A percentile compares a stretch with the other conserved stretches of the same genome.
Evolutionary conservation across 1,140 invertebrate species (phyloP).

Genomic region (Temnothorax nylanderi): DNA sequence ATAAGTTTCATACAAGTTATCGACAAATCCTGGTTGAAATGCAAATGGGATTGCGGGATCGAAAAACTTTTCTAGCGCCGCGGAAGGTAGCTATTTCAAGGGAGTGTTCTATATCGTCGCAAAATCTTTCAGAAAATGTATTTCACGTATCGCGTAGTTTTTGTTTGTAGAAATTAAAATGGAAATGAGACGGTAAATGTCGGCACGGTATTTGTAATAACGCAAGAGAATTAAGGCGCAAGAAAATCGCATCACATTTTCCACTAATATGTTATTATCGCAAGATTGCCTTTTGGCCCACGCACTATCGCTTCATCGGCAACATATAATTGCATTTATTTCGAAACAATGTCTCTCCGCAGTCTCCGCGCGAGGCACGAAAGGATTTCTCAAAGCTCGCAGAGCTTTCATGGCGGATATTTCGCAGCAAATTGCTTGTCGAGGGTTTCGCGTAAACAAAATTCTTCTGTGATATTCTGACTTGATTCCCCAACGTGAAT

Average conservation of each 20-base stretch:
- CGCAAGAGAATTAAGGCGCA: neutral
- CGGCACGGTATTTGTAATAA: neutral
- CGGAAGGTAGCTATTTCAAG: constrained; percentile 47
- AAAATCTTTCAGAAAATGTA: constrained; percentile 26
- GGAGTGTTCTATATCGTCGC: constrained; percentile 55
- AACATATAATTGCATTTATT: neutral
- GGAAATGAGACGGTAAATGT: constrained; percentile 24
- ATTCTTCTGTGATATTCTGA: constrained; percentile 10
- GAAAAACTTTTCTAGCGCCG: constrained; percentile 41
- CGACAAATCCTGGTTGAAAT: constrained; percentile 47
- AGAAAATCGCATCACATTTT: neutral
- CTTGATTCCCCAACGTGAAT: neutral
- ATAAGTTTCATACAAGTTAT: constrained; percentile 33
- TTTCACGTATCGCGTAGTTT: constrained; percentile 19
- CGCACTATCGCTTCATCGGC: neutral
- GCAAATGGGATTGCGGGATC: constrained; percentile 29
- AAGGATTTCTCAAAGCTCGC: constrained; percentile 9
- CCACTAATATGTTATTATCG: neutral
- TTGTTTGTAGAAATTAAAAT: constrained; percentile 29
- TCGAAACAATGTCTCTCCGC: neutral
- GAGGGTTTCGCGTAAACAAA: constrained; percentile 15
- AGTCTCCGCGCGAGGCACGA: neutral
- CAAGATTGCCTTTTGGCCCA: neutral
- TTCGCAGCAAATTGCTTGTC: neutral
- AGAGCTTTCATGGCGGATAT: neutral